Base-by-base conservation (phyloP, 2,113 vertebrate genomes). In the Pangasianodon gigas region DNA sequence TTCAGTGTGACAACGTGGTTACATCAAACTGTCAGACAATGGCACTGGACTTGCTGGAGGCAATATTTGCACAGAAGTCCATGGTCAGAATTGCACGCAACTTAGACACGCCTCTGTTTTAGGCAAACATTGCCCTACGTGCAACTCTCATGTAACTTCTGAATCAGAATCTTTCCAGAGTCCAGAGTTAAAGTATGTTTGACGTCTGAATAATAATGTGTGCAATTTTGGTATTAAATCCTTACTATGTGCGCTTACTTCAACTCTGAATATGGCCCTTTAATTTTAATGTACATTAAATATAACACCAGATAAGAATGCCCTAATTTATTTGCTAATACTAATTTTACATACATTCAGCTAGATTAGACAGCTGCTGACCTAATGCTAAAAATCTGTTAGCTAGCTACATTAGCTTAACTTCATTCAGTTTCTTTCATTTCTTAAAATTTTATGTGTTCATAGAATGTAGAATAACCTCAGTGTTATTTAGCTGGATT, bases 181-280 rank as follows among this genome's bases (percentile, higher is more conserved):
- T 56, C 54, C 54, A 56, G 54, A 56, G 16, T 56, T 56, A 6
- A 62, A 26, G 60, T 65, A 26, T 29, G 60, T 29, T 29, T 65
- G 60, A 65, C 24, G 60, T 29, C 60, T 65, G 37, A 37, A 37
- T 37, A 37, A 37, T 37, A 37, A 37, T 37, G 37, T 65, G 60
- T 10, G 24, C 60, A 65, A 65, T 29, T 26, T 26, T 2, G 24
- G 60, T 65, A 65, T 29, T 29, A 29, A 65, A 65, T 65, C 60
- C 60, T 65, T 32, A 32, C 29, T 29, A 58, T 6, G 13, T 69
- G 67, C 32, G 29, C 67, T 69, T 32, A 19, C 69, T 74, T 41
- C 32, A 74, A 74, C 69, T 74, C 69, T 74, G 69, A 74, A 74
- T 74, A 74, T 74, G 37, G n/a, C 67, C 67, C 67, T 69, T 69